Conservation (phyloP, 2,113 vertebrate genomes). For the Petromus typicus region DNA sequence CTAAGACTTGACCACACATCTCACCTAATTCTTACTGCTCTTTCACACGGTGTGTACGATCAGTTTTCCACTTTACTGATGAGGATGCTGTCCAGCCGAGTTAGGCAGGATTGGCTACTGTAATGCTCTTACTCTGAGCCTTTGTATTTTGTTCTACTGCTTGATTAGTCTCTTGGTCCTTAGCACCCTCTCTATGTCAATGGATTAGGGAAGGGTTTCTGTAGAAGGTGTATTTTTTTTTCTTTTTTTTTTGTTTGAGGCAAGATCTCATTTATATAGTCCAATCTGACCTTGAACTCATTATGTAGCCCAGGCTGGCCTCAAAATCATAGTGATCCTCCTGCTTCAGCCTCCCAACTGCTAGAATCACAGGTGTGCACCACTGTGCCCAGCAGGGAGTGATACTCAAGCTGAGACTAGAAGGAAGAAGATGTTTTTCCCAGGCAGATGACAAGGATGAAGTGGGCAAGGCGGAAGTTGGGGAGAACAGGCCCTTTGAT, state of each 20-base stretch:
- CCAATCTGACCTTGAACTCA: not conserved
- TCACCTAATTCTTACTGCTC: not conserved
- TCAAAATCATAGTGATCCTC: not conserved
- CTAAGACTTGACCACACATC: not conserved
- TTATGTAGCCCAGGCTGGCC: not conserved
- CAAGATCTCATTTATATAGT: no score
- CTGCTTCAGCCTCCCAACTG: not conserved
- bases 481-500: not conserved
- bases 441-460: not conserved
- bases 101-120: not conserved
- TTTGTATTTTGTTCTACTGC: not conserved
- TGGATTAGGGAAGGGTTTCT: not conserved
- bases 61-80: not conserved
- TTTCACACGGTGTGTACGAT: not conserved
- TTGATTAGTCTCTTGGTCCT: not conserved
- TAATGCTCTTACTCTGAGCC: not conserved
- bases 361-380: not conserved
- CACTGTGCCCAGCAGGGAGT: not conserved
- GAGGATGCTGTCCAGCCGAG: not conserved
- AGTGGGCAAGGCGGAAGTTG: not conserved
- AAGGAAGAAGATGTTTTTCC: not conserved
- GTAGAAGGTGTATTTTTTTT: not conserved
- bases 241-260: not conserved
- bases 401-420: not conserved
- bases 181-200: not conserved